Evolutionary conservation across 1,140 invertebrate species (phyloP), one percentile per base, ranked within the genome.

Genomic region (Vollenhovia emeryi): DNA sequence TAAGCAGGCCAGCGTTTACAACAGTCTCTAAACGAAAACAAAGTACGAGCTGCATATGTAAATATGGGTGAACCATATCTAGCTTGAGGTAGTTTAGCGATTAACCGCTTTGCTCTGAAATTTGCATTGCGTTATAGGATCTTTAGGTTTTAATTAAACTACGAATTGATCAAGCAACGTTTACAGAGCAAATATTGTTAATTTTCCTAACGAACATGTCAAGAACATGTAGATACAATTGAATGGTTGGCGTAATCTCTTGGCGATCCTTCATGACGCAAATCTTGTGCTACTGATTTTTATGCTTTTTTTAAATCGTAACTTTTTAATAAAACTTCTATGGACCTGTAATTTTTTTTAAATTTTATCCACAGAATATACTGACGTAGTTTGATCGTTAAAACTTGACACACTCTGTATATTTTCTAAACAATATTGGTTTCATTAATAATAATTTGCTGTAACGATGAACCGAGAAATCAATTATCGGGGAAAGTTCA

Each of bases 21-120:
- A 30, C 27, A n/a, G 24, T 57, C 21, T 55, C 66, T 69, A 2
- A 80, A 80, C 36, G 66, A 80, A 71, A 80, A 71, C 24, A 71
- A 43, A 71, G 64, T 69, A 43, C 64, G 57, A 43, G 11, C 5
- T 40, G 48, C 18, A 43, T 57, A 55, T 21, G 50, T 43, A 80
- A 57, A 82, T 82, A 73, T 57, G 27, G 48, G 4, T n/a, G 8
- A 11, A 5, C 18, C 18, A 57, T 80, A 52, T 55, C 13, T 79
- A 57, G 24, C 27, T 33, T 24, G 6, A 80, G 21, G 15, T 59
- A 43, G 45, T 55, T 69, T 24, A 55, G 11, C 7, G 18, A 15
- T 71, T 13, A 62, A 57, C 4, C 15, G 13, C 9, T 27, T 3
- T 21, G 11, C 2, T n/a, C 1, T 57, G 55, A 43, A n/a, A 71